Evolutionary conservation across 2,797 vertebrate species (phyloP).

Genomic region (Gephyroberyx darwinii): DNA sequence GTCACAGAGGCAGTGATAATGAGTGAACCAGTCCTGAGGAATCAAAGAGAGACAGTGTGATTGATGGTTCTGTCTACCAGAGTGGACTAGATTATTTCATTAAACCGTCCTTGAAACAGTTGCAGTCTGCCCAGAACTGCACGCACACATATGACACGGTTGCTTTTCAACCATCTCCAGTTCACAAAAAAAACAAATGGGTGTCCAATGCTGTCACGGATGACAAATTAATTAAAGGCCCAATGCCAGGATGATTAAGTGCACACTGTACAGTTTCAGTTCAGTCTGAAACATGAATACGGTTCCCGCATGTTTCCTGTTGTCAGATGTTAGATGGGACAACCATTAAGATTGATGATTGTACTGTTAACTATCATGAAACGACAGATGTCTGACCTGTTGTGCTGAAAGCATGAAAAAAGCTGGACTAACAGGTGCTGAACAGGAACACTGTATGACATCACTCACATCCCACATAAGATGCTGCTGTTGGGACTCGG

Average conservation of each 20-base stretch:
- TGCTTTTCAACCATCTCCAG: conserved; percentile 3
- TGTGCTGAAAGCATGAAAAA: conserved; percentile 60
- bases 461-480: conserved; percentile 55
- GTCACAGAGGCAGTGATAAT: conserved; percentile 32
- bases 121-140: conserved; percentile 11
- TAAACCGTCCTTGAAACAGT: conserved; percentile 17
- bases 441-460: conserved; percentile 56
- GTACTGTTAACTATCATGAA: background rate
- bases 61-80: conserved; percentile 44
- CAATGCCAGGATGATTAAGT: background rate
- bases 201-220: background rate
- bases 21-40: conserved; percentile 44
- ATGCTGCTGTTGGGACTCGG: conserved; percentile 39
- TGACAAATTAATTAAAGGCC: background rate
- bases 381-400: conserved; percentile 49
- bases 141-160: conserved; percentile 21
- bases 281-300: background rate
- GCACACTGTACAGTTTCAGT: too few relatives aligned
- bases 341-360: conserved; percentile 2
- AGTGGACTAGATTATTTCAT: conserved; percentile 36
- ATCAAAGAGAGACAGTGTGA: conserved; percentile 56
- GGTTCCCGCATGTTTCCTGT: background rate
- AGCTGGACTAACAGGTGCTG: conserved; percentile 72
- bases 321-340: background rate
- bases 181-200: background rate